Percentiles rank a stretch among this genome's conserved stretches.
phyloP scores from a whole-genome alignment of 2,113 vertebrate species.

The Gymnorhina tibicen region DNA sequence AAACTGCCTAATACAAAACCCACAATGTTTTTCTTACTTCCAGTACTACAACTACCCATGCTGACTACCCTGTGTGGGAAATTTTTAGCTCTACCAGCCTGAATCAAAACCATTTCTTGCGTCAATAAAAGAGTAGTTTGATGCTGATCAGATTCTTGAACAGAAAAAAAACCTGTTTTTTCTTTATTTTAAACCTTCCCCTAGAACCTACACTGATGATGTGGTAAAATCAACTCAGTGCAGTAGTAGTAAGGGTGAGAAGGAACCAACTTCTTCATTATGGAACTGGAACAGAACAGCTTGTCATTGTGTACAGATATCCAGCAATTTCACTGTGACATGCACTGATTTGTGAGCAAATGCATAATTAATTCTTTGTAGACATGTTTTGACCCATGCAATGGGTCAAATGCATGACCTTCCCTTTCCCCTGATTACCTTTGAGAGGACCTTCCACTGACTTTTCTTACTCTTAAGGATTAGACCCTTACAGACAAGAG shows the following conservation, averaged over 20 bases:
- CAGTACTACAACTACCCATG: background rate
- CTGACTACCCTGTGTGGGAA: accelerated
- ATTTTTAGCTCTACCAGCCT: background rate
- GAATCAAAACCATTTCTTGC: background rate
- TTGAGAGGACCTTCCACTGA: background rate
- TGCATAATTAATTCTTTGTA: background rate
- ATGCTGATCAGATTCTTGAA: background rate
- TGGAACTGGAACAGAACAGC: background rate
- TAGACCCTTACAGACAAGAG: background rate
- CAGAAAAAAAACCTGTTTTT: background rate
- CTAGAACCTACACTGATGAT: background rate
- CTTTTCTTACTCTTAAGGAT: background rate
- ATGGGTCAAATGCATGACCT: background rate
- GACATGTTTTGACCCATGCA: background rate
- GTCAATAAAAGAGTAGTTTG: background rate
- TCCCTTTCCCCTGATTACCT: background rate
- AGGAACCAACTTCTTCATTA: background rate
- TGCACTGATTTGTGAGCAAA: background rate
- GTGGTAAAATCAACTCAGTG: background rate
- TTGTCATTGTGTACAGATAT: background rate
- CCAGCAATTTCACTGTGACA: background rate
- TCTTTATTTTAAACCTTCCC: background rate
- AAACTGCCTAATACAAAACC: background rate
- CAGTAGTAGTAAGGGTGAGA: background rate
- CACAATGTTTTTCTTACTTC: background rate